Conservation (phyloP, 2,113 vertebrate genomes). For the Sander vitreus region DNA sequence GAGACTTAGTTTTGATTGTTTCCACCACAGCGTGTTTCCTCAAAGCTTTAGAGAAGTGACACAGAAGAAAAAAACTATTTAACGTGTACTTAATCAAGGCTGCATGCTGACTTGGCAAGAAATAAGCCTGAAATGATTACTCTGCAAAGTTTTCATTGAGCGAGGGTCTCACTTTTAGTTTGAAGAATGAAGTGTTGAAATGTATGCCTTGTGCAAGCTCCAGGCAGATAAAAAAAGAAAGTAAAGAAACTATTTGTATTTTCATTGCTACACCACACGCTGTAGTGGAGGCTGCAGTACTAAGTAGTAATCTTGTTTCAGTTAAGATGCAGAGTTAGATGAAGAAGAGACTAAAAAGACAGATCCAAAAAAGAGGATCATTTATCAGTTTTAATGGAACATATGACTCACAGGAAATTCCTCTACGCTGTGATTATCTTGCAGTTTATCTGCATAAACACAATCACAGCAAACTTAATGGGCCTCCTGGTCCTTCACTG, state of each 20-base stretch:
- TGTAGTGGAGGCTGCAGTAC: no score
- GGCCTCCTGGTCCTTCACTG: not conserved
- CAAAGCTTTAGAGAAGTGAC: not conserved
- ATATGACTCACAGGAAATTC: conserved; percentile 19
- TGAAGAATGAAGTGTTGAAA: no score
- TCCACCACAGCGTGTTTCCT: conserved; percentile 9
- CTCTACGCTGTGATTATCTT: conserved; percentile 2
- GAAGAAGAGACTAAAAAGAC: not conserved
- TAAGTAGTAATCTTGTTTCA: conserved; percentile 15
- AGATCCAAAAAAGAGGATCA: conserved; percentile 7
- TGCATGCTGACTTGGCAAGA: conserved; percentile 27
- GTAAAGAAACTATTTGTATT: no score
- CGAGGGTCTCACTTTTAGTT: not conserved
- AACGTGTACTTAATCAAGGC: conserved; percentile 9
- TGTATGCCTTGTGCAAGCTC: no score
- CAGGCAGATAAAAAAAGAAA: no score
- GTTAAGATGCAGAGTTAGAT: conserved; percentile 26
- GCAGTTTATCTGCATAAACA: conserved; percentile 29
- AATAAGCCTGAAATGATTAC: conserved; percentile 18
- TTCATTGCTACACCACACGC: no score
- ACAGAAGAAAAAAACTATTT: not conserved
- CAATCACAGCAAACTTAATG: not conserved
- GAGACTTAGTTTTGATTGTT: not conserved
- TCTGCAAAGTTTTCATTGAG: conserved; percentile 13
- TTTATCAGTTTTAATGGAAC: conserved; percentile 32